These are phyloP conservation scores for Solenodon paradoxus DNA, from an alignment of 2,113 vertebrate species.

Conservation along the genomic window DNA sequence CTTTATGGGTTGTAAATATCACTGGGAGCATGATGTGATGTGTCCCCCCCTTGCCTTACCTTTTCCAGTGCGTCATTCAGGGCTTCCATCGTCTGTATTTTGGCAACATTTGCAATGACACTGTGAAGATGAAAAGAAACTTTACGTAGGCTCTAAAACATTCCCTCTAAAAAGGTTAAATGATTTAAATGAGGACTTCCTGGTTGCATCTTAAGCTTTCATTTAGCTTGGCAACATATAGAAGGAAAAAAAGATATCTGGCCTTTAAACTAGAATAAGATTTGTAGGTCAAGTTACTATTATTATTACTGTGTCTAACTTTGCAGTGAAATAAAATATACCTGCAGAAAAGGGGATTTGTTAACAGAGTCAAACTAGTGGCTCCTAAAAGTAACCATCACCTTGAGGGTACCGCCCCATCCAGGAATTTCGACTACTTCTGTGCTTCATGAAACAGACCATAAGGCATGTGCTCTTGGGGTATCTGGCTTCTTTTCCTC, in stretches of 20 bases:
- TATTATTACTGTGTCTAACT: not conserved
- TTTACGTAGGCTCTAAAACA: not conserved
- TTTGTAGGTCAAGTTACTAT: not conserved
- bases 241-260: not conserved
- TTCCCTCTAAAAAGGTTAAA: not conserved
- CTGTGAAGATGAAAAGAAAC: slow-evolving; percentile 79
- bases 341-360: not conserved
- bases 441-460: not conserved
- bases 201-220: not conserved
- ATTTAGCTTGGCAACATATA: not conserved
- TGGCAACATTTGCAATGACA: slow-evolving; percentile 78
- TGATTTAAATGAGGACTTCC: not conserved
- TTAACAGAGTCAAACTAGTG: not conserved
- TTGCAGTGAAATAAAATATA: not conserved
- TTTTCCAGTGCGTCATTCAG: slow-evolving; percentile 89
- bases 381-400: not conserved
- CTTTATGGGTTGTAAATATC: fast-evolving
- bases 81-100: slow-evolving; percentile 85
- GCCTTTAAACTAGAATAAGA: not conserved
- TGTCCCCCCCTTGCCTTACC: slow-evolving; percentile 79
- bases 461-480: not conserved
- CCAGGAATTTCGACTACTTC: not conserved
- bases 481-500: not conserved
- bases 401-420: not conserved
- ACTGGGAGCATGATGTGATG: fast-evolving